Conservation (phyloP, 2,888 invertebrate species). For the Callosobruchus maculatus region DNA sequence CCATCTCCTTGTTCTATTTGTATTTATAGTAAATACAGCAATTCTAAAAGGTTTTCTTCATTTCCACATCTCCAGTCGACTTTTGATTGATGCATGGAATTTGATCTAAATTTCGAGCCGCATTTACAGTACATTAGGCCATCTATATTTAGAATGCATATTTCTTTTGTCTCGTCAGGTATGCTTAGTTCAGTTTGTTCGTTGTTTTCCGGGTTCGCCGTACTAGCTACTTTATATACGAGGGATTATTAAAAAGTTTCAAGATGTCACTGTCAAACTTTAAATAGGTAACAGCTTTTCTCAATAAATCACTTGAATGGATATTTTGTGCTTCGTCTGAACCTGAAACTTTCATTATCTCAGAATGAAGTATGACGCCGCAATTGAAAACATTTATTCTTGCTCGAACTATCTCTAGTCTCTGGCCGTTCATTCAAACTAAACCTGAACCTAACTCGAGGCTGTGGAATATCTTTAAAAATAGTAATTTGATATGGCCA, state of each 20-base stretch:
- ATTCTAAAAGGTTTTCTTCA: not conserved
- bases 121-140: not conserved
- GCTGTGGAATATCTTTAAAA: too few species aligned
- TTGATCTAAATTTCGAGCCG: not conserved
- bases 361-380: too few species aligned
- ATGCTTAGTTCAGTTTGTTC: not conserved
- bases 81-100: not conserved
- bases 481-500: too few species aligned
- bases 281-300: too few species aligned
- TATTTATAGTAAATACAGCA: not conserved
- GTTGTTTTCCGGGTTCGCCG: not conserved
- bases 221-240: not conserved
- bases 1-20: not conserved
- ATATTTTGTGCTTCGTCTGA: too few species aligned
- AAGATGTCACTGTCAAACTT: too few species aligned
- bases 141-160: not conserved
- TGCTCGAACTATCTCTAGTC: too few species aligned
- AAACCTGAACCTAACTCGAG: too few species aligned
- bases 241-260: not conserved
- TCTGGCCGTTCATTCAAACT: too few species aligned
- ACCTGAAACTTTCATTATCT: too few species aligned
- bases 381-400: too few species aligned
- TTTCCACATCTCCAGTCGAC: not conserved
- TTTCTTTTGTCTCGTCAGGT: not conserved
- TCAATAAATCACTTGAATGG: too few species aligned